Conservation (phyloP, 53 echinoderm and acorn worm species). For the Pentamera pediparva region DNA sequence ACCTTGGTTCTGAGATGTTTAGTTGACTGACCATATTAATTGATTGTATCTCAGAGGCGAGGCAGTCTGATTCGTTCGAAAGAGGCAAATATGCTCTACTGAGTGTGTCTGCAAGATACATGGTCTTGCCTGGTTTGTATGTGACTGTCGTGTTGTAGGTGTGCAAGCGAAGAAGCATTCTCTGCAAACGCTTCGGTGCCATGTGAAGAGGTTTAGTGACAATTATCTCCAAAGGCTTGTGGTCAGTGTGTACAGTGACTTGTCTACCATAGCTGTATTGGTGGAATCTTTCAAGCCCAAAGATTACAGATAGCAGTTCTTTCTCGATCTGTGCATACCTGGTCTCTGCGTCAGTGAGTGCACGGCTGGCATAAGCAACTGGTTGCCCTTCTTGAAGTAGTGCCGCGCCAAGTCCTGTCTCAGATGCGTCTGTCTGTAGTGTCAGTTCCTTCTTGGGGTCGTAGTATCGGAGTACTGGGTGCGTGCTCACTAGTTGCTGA, state of each 20-base stretch:
- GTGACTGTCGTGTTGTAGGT: constrained; percentile 33
- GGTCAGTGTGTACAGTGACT: constrained; percentile 50
- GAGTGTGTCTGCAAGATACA: constrained; percentile 48
- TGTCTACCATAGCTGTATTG: constrained; percentile 44
- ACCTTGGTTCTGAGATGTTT: constrained; percentile 20
- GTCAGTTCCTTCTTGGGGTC: constrained; percentile 22
- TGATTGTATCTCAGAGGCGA: constrained; percentile 32
- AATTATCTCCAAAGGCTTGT: constrained; percentile 58
- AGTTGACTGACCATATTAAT: constrained; percentile 42
- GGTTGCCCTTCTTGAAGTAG: constrained; percentile 56
- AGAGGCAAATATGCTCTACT: constrained; percentile 42
- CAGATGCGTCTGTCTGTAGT: constrained; percentile 53
- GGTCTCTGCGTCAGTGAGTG: constrained; percentile 45
- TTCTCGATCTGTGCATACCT: constrained; percentile 60
- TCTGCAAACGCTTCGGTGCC: constrained; percentile 50
- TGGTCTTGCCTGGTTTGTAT: constrained; percentile 32
- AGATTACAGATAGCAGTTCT: constrained; percentile 47
- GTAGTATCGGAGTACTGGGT: constrained; percentile 31
- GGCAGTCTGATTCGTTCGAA: neutral
- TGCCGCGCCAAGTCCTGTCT: constrained; percentile 53
- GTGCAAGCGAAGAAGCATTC: constrained; percentile 42
- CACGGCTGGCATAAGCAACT: constrained; percentile 62
- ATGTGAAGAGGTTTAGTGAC: constrained; percentile 53
- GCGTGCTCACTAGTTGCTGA: constrained; percentile 17
- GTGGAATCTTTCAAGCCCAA: constrained; percentile 48